A percentile compares a stretch with the other conserved stretches of the same genome.
These are phyloP conservation scores for Cyprinodon diabolis DNA, from an alignment of 2,797 vertebrate species.

Conservation along the genomic window DNA sequence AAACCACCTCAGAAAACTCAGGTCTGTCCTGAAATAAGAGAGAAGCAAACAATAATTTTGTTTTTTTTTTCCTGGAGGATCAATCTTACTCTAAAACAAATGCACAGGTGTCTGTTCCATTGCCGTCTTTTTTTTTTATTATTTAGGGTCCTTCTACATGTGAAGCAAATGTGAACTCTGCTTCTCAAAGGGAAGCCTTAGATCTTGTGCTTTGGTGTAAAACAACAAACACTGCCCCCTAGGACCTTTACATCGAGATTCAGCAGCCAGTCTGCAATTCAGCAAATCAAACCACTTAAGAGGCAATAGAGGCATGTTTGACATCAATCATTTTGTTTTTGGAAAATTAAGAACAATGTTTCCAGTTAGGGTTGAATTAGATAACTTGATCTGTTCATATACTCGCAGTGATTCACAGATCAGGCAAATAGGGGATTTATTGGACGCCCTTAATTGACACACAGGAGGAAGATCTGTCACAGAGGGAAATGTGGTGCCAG, in stretches of 20 bases:
- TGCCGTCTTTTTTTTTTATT: neutral
- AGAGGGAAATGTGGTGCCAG: slow-evolving; percentile 20
- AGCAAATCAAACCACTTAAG: slow-evolving; percentile 8
- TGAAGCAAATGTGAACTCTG: slow-evolving; percentile 56
- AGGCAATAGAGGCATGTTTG: neutral
- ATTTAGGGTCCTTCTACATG: slow-evolving; percentile 39
- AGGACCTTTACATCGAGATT: slow-evolving; percentile 56
- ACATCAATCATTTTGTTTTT: neutral
- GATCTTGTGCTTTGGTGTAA: slow-evolving; percentile 44
- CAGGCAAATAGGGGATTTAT: slow-evolving; percentile 30
- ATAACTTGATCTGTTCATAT: slow-evolving; percentile 15
- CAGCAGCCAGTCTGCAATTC: slow-evolving; percentile 7
- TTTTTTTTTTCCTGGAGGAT: neutral
- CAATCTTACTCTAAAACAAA: neutral
- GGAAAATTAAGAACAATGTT: neutral
- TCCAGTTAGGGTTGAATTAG: slow-evolving; percentile 22
- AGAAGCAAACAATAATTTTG: neutral
- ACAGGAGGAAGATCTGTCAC: slow-evolving; percentile 18
- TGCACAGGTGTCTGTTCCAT: slow-evolving; percentile 24
- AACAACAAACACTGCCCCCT: slow-evolving; percentile 54
- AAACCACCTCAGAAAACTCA: slow-evolving; percentile 93
- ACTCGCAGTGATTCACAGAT: slow-evolving; percentile 10
- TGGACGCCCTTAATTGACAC: slow-evolving; percentile 39
- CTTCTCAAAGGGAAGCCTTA: slow-evolving; percentile 60
- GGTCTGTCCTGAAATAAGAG: slow-evolving; percentile 87